phyloP scores from a whole-genome alignment of 64 coral and sea anemone species.

The Platygyra sinensis region DNA sequence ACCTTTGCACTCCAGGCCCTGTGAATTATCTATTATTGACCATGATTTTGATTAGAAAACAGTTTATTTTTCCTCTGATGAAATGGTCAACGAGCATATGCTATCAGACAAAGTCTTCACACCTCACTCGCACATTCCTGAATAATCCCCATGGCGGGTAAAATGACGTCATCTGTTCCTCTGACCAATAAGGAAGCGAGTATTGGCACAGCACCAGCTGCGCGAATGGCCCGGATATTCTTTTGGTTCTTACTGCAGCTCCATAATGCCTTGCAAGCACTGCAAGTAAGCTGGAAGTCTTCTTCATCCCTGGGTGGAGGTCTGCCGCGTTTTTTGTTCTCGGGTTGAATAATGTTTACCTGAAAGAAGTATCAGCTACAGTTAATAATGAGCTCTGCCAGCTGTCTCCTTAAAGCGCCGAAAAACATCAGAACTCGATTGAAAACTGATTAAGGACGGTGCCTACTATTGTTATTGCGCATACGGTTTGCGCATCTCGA shows the following conservation, averaged over 20 bases:
- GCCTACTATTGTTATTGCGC: too few species aligned
- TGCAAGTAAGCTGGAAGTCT: slow-evolving; percentile 33
- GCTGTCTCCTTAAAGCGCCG: too few species aligned
- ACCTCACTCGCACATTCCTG: slow-evolving; percentile 89
- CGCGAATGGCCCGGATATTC: slow-evolving; percentile 71
- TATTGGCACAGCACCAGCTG: slow-evolving; percentile 66
- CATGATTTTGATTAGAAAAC: too few species aligned
- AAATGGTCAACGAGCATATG: too few species aligned
- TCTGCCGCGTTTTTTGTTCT: slow-evolving; percentile 10
- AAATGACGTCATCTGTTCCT: slow-evolving; percentile 62
- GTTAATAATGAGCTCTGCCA: too few species aligned
- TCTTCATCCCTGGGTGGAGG: slow-evolving; percentile 6
- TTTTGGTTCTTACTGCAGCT: slow-evolving; percentile 77
- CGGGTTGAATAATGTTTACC: slow-evolving; percentile 68
- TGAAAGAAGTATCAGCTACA: neutral
- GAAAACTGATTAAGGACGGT: too few species aligned
- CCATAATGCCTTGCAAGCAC: slow-evolving; percentile 87
- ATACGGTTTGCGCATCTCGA: too few species aligned
- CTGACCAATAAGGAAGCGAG: slow-evolving; percentile 67
- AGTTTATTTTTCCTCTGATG: too few species aligned
- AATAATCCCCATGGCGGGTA: slow-evolving; percentile 74
- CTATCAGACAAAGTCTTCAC: neutral
- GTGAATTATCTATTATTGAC: too few species aligned
- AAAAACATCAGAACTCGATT: too few species aligned
- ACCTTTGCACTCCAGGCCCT: too few species aligned